A percentile compares a stretch with the other conserved stretches of the same genome.
Evolutionary conservation across 2,888 invertebrate species (phyloP).

Genomic region (Augiades crinisus): DNA sequence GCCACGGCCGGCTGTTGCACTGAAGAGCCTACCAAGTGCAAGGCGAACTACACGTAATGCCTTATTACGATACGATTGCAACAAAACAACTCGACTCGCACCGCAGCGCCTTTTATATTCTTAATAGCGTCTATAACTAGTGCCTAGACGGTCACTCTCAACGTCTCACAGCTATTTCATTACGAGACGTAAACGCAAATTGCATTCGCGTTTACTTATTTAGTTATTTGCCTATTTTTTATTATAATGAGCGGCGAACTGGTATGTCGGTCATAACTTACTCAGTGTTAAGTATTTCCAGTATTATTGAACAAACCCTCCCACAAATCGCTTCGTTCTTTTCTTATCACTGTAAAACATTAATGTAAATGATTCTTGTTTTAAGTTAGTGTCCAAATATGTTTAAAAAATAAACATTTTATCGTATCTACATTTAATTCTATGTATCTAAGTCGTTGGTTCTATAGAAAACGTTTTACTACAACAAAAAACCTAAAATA

Average conservation of each 20-base stretch:
- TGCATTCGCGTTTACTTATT: constrained; percentile 20
- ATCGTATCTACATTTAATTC: background rate
- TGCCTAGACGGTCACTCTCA: constrained; percentile 8
- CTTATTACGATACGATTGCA: constrained; percentile 47
- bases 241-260: background rate
- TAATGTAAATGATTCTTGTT: too few relatives aligned
- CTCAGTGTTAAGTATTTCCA: background rate
- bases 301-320: too few relatives aligned
- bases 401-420: too few relatives aligned
- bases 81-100: constrained; percentile 30
- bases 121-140: constrained; percentile 22
- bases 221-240: constrained; percentile 29
- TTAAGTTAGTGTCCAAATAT: background rate
- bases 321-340: too few relatives aligned
- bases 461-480: background rate
- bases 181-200: constrained; percentile 11
- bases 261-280: too few relatives aligned
- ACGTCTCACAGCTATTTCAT: constrained; percentile 13
- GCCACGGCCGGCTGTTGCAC: constrained; percentile 61
- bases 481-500: constrained; percentile 42
- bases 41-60: constrained; percentile 56
- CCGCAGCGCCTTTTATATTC: constrained; percentile 17
- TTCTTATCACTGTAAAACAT: too few relatives aligned
- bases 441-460: background rate
- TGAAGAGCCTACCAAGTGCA: constrained; percentile 67